These are phyloP conservation scores for Yponomeuta evonymella DNA, from an alignment of 2,888 invertebrate species.

Conservation along the genomic window DNA sequence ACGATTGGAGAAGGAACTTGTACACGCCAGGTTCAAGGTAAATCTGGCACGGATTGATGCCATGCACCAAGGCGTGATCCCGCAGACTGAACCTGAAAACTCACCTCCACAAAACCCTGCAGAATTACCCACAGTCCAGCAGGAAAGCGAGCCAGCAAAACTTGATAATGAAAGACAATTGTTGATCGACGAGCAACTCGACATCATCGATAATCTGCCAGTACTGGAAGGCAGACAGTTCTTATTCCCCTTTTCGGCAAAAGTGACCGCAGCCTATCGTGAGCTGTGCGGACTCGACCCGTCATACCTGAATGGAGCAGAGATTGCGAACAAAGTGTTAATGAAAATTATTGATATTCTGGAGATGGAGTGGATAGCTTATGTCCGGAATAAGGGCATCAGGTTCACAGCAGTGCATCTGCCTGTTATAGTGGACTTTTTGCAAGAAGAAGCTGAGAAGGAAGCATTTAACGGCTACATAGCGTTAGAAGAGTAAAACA, in stretches of 20 bases:
- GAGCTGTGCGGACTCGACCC: neutral
- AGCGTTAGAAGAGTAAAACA: neutral
- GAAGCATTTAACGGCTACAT: neutral
- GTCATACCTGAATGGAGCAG: neutral
- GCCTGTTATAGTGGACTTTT: neutral
- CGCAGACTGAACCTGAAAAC: neutral
- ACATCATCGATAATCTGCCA: neutral
- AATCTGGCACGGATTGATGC: neutral
- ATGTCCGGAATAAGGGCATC: neutral
- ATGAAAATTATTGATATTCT: neutral
- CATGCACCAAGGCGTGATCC: neutral
- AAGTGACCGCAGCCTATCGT: neutral
- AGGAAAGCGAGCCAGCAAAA: neutral
- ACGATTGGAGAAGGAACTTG: neutral
- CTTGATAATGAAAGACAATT: neutral
- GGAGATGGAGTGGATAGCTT: neutral
- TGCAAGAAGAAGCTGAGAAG: slow-evolving; percentile 5
- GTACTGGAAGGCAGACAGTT: neutral
- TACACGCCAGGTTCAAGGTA: neutral
- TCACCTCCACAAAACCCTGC: neutral
- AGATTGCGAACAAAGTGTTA: neutral
- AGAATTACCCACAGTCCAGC: neutral
- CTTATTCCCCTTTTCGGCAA: neutral
- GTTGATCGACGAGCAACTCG: neutral
- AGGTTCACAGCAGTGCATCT: neutral